phyloP scores from a whole-genome alignment of 2,888 invertebrate genomes.

The Ariolimax columbianus region DNA sequence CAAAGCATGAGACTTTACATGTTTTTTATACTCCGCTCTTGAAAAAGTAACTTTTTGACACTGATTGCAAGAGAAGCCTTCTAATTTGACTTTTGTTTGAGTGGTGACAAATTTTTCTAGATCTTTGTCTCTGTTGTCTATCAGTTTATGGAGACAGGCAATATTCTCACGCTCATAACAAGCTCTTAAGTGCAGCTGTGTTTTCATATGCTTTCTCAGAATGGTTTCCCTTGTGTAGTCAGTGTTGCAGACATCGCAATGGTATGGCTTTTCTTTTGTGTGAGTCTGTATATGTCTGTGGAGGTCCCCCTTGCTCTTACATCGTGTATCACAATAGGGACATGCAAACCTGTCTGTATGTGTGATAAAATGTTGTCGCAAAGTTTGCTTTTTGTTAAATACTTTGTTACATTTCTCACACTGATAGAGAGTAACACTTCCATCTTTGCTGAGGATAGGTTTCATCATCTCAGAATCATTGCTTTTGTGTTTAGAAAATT shows the following conservation, averaged over 20 bases:
- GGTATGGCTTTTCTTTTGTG: conserved; percentile 52
- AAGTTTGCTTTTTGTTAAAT: conserved; percentile 50
- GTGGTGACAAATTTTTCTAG: conserved; percentile 9
- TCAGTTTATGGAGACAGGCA: not conserved
- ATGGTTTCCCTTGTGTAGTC: conserved; percentile 46
- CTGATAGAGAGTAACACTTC: conserved; percentile 45
- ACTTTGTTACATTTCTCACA: conserved; percentile 49
- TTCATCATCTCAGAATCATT: conserved; percentile 37
- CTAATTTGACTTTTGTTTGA: conserved; percentile 25
- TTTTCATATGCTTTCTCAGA: conserved; percentile 43
- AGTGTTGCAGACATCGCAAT: conserved; percentile 49
- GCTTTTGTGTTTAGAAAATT: not conserved
- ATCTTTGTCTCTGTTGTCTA: not conserved
- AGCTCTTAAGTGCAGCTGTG: conserved; percentile 32
- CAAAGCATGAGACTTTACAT: conserved; percentile 30
- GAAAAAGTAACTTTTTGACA: conserved; percentile 35
- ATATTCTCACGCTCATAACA: conserved; percentile 32
- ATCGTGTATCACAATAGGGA: conserved; percentile 46
- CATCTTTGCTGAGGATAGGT: conserved; percentile 39
- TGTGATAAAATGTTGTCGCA: conserved; percentile 50
- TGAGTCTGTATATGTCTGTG: conserved; percentile 51
- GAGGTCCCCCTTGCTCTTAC: conserved; percentile 52
- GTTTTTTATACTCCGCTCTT: conserved; percentile 30
- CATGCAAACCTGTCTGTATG: conserved; percentile 52
- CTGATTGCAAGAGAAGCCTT: conserved; percentile 37